phyloP scores from a whole-genome alignment of 2,797 vertebrate genomes.

The Spinibarbus caldwelli region DNA sequence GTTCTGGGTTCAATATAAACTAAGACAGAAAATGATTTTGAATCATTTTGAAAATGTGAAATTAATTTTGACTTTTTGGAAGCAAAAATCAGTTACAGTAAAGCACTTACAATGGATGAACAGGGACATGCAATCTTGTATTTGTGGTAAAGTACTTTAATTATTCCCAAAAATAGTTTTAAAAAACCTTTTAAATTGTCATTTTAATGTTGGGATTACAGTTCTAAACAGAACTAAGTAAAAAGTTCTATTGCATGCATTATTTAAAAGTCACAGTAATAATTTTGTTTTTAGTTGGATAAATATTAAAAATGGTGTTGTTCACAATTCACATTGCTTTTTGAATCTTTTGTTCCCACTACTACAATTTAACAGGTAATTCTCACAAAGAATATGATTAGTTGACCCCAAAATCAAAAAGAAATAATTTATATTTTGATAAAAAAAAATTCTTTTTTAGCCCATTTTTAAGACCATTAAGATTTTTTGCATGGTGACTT shows the following conservation, averaged over 20 bases:
- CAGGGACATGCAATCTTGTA: not conserved
- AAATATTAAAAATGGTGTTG: not conserved
- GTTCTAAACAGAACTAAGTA: not conserved
- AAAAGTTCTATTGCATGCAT: not conserved
- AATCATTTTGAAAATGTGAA: not conserved
- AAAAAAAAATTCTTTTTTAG: not conserved
- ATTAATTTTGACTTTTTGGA: not conserved
- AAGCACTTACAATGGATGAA: not conserved
- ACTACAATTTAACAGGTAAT: not conserved
- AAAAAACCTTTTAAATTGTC: not conserved
- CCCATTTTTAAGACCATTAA: not conserved
- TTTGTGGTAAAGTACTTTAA: not conserved
- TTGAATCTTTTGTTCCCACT: not conserved
- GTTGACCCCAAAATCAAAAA: not conserved
- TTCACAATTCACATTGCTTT: not conserved
- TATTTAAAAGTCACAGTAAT: not conserved
- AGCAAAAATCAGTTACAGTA: not conserved
- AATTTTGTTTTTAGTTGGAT: not conserved
- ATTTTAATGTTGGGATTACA: not conserved
- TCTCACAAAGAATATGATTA: not conserved
- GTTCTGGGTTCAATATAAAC: not conserved
- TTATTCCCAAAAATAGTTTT: not conserved
- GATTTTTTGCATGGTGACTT: not conserved
- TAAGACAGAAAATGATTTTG: fast-evolving
- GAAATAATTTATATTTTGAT: not conserved